phyloP scores from a whole-genome alignment of 1,140 invertebrate genomes.

The Lepidurus couesii region DNA sequence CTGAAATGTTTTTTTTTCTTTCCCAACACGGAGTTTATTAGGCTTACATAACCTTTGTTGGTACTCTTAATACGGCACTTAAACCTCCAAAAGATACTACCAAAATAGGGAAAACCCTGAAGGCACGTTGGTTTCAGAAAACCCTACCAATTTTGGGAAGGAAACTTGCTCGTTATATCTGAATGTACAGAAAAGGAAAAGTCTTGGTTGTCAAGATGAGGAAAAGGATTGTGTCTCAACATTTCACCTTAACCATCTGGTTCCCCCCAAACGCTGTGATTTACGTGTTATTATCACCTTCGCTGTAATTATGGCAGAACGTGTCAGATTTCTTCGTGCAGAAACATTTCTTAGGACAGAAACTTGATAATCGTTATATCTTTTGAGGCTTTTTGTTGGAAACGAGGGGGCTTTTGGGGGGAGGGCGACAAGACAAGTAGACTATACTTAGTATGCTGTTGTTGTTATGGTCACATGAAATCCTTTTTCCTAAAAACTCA shows the following conservation, averaged over 20 bases:
- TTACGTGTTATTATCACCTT: background rate
- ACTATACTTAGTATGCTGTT: background rate
- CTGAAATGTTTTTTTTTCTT: too few relatives aligned
- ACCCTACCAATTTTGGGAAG: background rate
- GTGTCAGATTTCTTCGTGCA: background rate
- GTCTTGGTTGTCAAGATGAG: background rate
- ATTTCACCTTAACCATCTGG: background rate
- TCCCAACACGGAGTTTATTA: too few relatives aligned
- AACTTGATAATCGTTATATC: slow-evolving; percentile 14
- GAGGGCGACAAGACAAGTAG: background rate
- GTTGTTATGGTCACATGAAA: background rate
- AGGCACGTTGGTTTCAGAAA: background rate
- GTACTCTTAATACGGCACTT: too few relatives aligned
- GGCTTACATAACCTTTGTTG: too few relatives aligned
- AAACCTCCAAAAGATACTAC: too few relatives aligned
- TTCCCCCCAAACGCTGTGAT: background rate
- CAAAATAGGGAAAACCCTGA: background rate
- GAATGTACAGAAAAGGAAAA: background rate
- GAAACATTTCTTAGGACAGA: background rate
- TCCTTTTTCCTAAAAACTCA: background rate
- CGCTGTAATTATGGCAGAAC: background rate
- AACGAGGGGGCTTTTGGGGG: background rate
- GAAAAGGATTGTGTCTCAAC: background rate
- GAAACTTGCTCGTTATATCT: background rate
- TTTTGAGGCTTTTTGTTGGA: background rate